Evolutionary conservation across 2,888 invertebrate species (phyloP), one percentile per base, ranked within the genome.

Genomic region (Caenorhabditis afra): DNA sequence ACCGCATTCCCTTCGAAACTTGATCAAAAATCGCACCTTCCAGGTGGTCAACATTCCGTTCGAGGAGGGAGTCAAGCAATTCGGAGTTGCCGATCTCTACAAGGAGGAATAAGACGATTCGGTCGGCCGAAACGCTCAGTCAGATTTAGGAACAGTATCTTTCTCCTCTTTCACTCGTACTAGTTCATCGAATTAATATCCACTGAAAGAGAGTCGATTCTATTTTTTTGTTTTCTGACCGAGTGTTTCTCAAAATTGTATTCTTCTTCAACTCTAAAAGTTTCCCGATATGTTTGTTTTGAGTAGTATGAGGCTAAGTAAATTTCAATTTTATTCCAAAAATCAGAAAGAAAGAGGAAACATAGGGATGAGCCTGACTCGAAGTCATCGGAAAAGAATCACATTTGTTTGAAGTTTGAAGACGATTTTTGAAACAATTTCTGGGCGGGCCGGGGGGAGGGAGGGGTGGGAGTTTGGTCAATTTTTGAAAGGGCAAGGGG

Each of bases 11-110:
- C n/a, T n/a, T 29, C 3, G 29, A 29, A 29, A 29, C 29, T 29
- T 29, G 29, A 29, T 29, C 29, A 29, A 29, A 29, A 41, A 41
- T 14, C 14, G n/a, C n/a, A 14, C 14, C 14, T 67, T 83, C 50
- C 79, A 88, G 88, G 87, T 86, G 22, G 85, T 88, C 83, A 85
- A 85, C 78, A 83, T 89, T 76, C 87, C 89, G 49, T 89, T 89
- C 86, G 87, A 89, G 59, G 89, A 89, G 73, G 89, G 89, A 84
- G 87, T 89, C 73, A 77, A 85, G 44, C 87, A 87, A 68, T 88
- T 89, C 76, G 88, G 88, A 81, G 88, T 87, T 52, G 87, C 85
- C 64, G 87, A 89, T 81, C 85, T 89, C 66, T 88, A 86, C 88
- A 81, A 86, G 62, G 88, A 88, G 58, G 87, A 88, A n/a, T 88